phyloP scores from a whole-genome alignment of 1,140 invertebrate species.

The Eufriesea mexicana region DNA sequence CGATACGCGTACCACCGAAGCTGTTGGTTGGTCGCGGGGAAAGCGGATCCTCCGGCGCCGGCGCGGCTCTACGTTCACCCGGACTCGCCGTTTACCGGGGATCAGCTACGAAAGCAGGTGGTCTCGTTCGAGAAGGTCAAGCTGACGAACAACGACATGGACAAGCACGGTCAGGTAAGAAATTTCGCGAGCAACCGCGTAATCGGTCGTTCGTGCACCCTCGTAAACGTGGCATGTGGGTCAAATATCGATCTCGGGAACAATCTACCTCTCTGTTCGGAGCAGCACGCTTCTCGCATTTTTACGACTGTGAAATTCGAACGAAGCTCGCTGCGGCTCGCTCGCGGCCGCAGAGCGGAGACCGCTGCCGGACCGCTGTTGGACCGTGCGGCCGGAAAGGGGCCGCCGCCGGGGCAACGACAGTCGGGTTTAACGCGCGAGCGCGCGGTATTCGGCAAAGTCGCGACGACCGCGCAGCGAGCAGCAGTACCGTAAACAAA shows the following conservation, averaged over 20 bases:
- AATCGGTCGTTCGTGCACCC: conserved; percentile 27
- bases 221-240: not conserved
- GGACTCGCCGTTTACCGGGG: conserved; percentile 97
- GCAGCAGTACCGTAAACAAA: not conserved
- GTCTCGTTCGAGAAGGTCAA: conserved; percentile 99
- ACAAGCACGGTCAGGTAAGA: conserved; percentile 98
- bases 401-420: too few species aligned
- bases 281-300: not conserved
- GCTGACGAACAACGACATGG: conserved; percentile 99
- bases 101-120: conserved; percentile 97
- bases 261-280: not conserved
- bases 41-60: conserved; percentile 97
- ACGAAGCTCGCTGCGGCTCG: not conserved
- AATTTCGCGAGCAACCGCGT: not conserved
- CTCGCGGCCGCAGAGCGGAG: not conserved
- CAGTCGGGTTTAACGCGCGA: too few species aligned
- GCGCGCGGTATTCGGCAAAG: too few species aligned
- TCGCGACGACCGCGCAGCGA: not conserved
- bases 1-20: conserved; percentile 99
- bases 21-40: conserved; percentile 98
- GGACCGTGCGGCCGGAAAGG: not conserved
- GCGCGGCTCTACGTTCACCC: conserved; percentile 97
- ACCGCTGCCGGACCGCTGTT: too few species aligned
- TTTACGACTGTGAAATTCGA: conserved; percentile 31
- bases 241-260: conserved; percentile 42